Percentiles rank a stretch among this genome's conserved stretches.
These are phyloP conservation scores for Menidia beryllina DNA, from an alignment of 2,113 vertebrate genomes.

Conservation along the genomic window DNA sequence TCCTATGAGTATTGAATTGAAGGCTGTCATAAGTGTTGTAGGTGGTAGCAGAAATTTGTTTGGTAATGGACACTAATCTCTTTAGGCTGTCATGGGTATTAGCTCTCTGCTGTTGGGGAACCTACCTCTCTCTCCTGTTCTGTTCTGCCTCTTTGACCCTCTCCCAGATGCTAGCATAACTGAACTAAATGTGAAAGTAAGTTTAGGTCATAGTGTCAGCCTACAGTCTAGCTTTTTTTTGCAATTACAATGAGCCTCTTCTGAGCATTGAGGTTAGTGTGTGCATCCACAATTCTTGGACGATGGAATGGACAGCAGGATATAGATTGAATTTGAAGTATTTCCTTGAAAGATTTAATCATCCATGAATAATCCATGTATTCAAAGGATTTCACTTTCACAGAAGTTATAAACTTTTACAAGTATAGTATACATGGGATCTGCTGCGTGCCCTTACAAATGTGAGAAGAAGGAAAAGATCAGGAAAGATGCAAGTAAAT, in stretches of 20 bases:
- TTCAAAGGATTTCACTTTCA: slow-evolving; percentile 26
- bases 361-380: slow-evolving; percentile 49
- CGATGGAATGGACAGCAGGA: slow-evolving; percentile 61
- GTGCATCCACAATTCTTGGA: slow-evolving; percentile 57
- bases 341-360: slow-evolving; percentile 57
- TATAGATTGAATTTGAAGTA: slow-evolving; percentile 62
- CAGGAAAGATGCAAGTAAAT: slow-evolving; percentile 12
- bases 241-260: slow-evolving; percentile 67
- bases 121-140: slow-evolving; percentile 3
- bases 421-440: slow-evolving; percentile 8
- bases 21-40: slow-evolving; percentile 64
- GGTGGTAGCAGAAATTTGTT: slow-evolving; percentile 71
- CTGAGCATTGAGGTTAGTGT: slow-evolving; percentile 69
- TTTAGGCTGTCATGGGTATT: slow-evolving; percentile 52
- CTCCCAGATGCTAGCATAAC: slow-evolving; percentile 7
- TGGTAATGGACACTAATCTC: slow-evolving; percentile 77
- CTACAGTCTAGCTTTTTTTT: slow-evolving; percentile 66
- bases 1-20: slow-evolving; percentile 52
- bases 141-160: slow-evolving; percentile 12
- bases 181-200: slow-evolving; percentile 26
- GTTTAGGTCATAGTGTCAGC: slow-evolving; percentile 56
- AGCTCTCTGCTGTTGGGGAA: slow-evolving; percentile 29
- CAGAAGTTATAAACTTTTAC: slow-evolving; percentile 5
- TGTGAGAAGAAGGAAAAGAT: slow-evolving; percentile 11
- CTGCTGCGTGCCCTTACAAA: background rate